These are phyloP conservation scores for Syngnathus floridae DNA, from an alignment of 2,113 vertebrate species.

Conservation along the genomic window DNA sequence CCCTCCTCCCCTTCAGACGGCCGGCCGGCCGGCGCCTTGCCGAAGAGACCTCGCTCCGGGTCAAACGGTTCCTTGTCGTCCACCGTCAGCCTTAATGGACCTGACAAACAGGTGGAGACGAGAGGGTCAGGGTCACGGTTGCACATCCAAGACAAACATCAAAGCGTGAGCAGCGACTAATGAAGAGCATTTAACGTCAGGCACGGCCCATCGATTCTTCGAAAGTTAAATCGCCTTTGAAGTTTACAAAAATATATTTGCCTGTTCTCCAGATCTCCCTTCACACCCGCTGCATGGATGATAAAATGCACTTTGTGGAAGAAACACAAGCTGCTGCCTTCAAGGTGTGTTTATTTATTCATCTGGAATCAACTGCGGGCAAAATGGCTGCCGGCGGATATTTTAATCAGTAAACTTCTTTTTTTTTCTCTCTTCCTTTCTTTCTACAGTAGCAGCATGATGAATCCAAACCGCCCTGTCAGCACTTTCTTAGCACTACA, in stretches of 20 bases:
- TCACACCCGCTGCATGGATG: too few relatives aligned
- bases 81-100: slow-evolving; percentile 7
- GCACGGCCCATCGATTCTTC: not conserved
- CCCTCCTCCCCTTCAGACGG: not conserved
- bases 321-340: not conserved
- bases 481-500: slow-evolving; percentile 3
- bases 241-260: too few relatives aligned
- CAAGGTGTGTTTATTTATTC: slow-evolving; percentile 4
- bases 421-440: not conserved
- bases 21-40: slow-evolving; percentile 2
- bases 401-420: slow-evolving; percentile 2
- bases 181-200: not conserved
- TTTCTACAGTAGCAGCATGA: not conserved
- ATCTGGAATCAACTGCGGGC: not conserved
- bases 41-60: not conserved
- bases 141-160: not conserved
- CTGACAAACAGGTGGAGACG: slow-evolving; percentile 8
- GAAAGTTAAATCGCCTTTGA: too few relatives aligned
- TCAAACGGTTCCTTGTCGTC: slow-evolving; percentile 5
- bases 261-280: too few relatives aligned
- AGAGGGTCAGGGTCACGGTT: not conserved
- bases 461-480: not conserved
- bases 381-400: not conserved
- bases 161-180: slow-evolving; percentile 1
- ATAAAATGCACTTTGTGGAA: too few relatives aligned